phyloP scores from a whole-genome alignment of 2,888 invertebrate species.

The Brenthis daphne region DNA sequence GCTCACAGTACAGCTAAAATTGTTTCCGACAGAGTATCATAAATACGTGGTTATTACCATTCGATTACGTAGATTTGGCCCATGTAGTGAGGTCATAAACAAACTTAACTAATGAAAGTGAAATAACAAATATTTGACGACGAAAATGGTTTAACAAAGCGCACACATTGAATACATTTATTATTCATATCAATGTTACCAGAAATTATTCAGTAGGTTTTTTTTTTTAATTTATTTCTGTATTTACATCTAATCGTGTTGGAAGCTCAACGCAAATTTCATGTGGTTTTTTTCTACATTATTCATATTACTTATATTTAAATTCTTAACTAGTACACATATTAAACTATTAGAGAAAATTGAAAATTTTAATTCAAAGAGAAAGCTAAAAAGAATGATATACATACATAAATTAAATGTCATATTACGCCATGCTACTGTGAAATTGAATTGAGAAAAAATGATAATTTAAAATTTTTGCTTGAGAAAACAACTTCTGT shows the following conservation, averaged over 20 bases:
- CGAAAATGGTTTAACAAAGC: constrained; percentile 27
- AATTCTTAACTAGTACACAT: constrained; percentile 40
- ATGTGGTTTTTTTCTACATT: constrained; percentile 65
- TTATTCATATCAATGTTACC: constrained; percentile 26
- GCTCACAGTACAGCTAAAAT: background rate
- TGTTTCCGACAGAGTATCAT: background rate
- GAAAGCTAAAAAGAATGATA: constrained; percentile 32
- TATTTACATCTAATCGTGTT: constrained; percentile 83
- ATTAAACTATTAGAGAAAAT: constrained; percentile 19
- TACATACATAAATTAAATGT: constrained; percentile 24
- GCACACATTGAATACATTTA: constrained; percentile 26
- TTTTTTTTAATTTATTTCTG: constrained; percentile 53
- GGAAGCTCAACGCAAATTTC: constrained; percentile 83
- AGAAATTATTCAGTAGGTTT: constrained; percentile 30
- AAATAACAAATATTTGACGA: constrained; percentile 30
- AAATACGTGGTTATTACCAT: background rate
- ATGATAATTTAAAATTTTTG: background rate
- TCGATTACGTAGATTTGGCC: constrained; percentile 25
- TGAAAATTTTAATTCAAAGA: constrained; percentile 18
- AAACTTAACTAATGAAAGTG: constrained; percentile 31
- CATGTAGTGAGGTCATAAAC: constrained; percentile 18
- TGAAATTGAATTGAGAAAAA: background rate
- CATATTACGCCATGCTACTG: constrained; percentile 15
- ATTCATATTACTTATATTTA: constrained; percentile 49
- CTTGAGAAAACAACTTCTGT: too few relatives aligned